Conservation (phyloP, 2,888 invertebrate species). For the Andrena hattorfiana region DNA sequence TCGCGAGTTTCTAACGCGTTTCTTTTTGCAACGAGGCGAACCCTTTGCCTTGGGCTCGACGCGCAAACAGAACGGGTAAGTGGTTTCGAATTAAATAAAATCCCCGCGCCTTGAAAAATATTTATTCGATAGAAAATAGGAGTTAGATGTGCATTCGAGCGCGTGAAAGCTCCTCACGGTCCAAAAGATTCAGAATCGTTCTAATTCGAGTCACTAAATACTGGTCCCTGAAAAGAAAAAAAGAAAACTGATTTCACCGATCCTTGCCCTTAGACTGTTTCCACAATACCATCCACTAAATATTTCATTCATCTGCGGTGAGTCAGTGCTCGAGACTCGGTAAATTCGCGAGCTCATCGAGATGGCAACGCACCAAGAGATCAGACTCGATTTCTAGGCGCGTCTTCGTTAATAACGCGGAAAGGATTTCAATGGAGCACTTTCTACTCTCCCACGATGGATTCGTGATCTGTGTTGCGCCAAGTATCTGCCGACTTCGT, state of each 20-base stretch:
- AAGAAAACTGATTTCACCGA: not conserved
- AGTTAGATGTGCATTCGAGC: no score
- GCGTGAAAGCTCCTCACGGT: no score
- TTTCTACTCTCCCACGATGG: slow-evolving; percentile 55
- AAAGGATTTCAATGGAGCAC: slow-evolving; percentile 54
- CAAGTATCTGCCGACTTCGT: slow-evolving; percentile 2
- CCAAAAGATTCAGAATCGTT: no score
- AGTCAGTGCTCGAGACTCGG: not conserved
- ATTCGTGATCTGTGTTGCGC: slow-evolving; percentile 43
- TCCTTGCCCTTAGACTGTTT: not conserved
- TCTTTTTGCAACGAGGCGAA: not conserved
- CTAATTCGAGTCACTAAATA: no score
- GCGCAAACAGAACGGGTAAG: no score
- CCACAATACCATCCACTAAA: not conserved
- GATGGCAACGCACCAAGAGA: slow-evolving; percentile 18
- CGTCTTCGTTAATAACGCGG: slow-evolving; percentile 29
- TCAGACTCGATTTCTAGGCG: slow-evolving; percentile 42
- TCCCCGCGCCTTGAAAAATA: no score
- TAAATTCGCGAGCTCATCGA: not conserved
- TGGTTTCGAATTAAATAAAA: no score
- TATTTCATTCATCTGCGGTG: not conserved
- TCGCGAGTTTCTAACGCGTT: not conserved
- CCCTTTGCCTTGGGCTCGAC: no score
- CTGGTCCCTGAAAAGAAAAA: not conserved
- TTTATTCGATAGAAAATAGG: no score